Conservation (phyloP, 2,797 vertebrate genomes). For the Poecile montanus region DNA sequence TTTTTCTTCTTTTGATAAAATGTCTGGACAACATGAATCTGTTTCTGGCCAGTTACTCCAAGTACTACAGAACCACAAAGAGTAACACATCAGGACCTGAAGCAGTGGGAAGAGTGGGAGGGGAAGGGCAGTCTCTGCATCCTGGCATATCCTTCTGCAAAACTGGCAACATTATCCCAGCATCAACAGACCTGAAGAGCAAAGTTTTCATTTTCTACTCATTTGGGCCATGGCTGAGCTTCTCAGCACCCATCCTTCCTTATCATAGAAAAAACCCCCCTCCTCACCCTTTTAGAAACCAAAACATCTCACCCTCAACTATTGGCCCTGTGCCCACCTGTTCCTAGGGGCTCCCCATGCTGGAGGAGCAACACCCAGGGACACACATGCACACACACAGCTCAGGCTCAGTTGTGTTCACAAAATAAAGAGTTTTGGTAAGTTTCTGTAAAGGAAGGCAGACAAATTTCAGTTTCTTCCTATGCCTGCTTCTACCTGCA, state of each 20-base stretch:
- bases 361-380: neutral
- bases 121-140: neutral
- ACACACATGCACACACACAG: rapidly evolving
- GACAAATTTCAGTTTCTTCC: neutral
- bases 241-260: neutral
- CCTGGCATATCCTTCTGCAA: neutral
- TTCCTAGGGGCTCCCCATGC: neutral
- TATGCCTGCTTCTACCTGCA: neutral
- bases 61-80: neutral
- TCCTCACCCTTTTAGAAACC: neutral
- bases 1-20: neutral
- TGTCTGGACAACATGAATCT: neutral
- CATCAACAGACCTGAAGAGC: neutral
- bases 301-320: neutral
- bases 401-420: neutral
- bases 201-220: neutral
- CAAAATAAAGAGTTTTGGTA: rapidly evolving
- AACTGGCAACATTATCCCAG: neutral
- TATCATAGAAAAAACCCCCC: neutral
- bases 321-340: neutral
- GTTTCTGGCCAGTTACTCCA: neutral
- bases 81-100: neutral
- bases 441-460: neutral
- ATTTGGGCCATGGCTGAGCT: neutral
- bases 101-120: neutral